Evolutionary conservation across 2,888 invertebrate genomes (phyloP), one percentile per base, ranked within the genome.

Genomic region (Cinara cedri): DNA sequence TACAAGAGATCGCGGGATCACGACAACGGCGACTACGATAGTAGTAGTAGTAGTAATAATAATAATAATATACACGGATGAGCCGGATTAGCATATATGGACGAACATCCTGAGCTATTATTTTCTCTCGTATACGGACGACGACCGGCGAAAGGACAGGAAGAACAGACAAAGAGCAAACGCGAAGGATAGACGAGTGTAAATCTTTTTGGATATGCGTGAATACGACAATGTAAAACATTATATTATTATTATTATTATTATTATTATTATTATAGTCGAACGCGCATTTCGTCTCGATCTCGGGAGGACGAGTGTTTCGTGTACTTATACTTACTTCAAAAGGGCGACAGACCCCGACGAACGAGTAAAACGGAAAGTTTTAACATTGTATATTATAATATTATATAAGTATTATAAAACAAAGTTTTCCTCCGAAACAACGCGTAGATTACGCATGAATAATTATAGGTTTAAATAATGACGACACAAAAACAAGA

Each of bases 21-120:
- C 62, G 62, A 49, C 14, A 26, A 19, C 26, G 51, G 6, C 2
- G 26, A 54, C 16, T 3, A 60, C 16, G 16, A 60, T 60, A 34
- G 19, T 51, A 51, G 16, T 26, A 42, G 16, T 42, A 54, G 34
- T 34, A 21, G 51, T 51, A 51, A 42, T 34, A 55, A 42, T 42
- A 42, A 71, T 71, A 71, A 71, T 55, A 19, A 72, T 72, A 11
- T 34, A 21, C 72, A 42, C 60, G 62, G 62, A 63, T 62, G 34
- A 34, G 19, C 42, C 66, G 66, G 68, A 76, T 76, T 65, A 65
- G 24, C 74, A 75, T 65, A 65, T 26, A 60, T 68, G 68, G 66
- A 34, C 65, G 19, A 76, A 68, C 66, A 76, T 76, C 76, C 76
- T 68, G 68, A 44, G 49, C 57, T 26, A 60, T 68, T 57, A 76